Conservation (phyloP, 1,140 invertebrate species). For the Anthonomus grandis region DNA sequence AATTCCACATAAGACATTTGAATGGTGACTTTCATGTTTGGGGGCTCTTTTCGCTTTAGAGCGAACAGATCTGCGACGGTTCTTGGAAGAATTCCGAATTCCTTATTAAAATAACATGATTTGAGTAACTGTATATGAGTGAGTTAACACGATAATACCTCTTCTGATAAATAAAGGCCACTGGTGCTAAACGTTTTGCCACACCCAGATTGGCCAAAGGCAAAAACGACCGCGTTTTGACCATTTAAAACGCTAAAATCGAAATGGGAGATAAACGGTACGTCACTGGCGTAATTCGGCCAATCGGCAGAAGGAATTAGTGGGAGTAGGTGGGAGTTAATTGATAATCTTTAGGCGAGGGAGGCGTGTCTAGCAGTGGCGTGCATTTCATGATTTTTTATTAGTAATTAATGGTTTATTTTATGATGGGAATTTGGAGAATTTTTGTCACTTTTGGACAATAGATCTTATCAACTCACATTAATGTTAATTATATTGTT, state of each 20-base stretch:
- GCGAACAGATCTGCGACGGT: constrained; percentile 27
- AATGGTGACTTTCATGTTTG: constrained; percentile 32
- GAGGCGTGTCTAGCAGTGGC: too few relatives aligned
- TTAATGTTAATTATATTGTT: too few relatives aligned
- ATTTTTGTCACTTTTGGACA: too few relatives aligned
- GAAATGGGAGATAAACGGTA: constrained; percentile 1
- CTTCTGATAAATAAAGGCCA: constrained; percentile 34
- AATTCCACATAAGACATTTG: constrained; percentile 39
- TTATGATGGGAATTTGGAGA: too few relatives aligned
- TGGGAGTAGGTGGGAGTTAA: too few relatives aligned
- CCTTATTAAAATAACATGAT: constrained; percentile 17
- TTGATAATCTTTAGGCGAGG: too few relatives aligned
- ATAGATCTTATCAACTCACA: too few relatives aligned
- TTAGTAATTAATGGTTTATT: too few relatives aligned
- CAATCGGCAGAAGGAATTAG: too few relatives aligned
- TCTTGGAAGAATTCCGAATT: constrained; percentile 38
- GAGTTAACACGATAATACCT: constrained; percentile 23
- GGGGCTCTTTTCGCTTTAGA: constrained; percentile 26
- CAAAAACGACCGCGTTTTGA: constrained; percentile 29
- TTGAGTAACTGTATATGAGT: neutral
- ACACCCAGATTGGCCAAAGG: constrained; percentile 38
- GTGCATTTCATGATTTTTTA: too few relatives aligned
- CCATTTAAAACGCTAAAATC: constrained; percentile 33
- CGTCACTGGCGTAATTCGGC: too few relatives aligned
- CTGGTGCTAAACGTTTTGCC: constrained; percentile 40